Conservation (phyloP, 2,888 invertebrate species). For the Mimachlamys varia region DNA sequence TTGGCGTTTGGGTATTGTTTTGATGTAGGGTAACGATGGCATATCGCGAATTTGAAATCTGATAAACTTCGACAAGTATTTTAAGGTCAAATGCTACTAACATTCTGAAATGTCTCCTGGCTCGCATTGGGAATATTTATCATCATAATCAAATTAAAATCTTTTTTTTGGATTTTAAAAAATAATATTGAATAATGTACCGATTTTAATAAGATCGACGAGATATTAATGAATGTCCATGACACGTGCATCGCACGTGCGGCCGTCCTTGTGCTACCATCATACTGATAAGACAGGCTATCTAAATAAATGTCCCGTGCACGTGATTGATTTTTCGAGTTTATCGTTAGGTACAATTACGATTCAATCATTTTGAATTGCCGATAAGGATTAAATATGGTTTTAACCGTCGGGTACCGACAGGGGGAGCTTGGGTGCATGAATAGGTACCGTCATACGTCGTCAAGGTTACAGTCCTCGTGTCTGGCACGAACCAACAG, state of each 20-base stretch:
- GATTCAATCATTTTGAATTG: background rate
- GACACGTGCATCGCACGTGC: slow-evolving; percentile 23
- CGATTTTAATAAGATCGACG: background rate
- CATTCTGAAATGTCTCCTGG: background rate
- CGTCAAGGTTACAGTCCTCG: background rate
- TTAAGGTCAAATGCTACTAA: background rate
- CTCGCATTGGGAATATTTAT: background rate
- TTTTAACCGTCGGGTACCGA: slow-evolving; percentile 12
- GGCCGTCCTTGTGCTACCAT: background rate
- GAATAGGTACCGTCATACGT: background rate
- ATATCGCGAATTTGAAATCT: background rate
- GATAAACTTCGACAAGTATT: background rate
- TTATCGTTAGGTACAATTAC: slow-evolving; percentile 14
- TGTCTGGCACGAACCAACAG: background rate
- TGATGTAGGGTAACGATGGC: background rate
- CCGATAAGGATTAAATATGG: background rate
- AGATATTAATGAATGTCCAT: background rate
- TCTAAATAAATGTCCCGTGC: slow-evolving; percentile 19
- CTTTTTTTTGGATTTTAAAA: background rate
- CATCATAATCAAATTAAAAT: background rate
- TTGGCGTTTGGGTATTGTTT: background rate
- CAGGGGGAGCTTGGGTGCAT: background rate
- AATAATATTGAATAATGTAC: background rate
- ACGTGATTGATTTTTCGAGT: background rate
- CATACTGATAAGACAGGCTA: background rate